Percentiles rank a stretch among this genome's conserved stretches.
Evolutionary conservation across 2,113 vertebrate species (phyloP).

Genomic region (Odontesthes bonariensis): DNA sequence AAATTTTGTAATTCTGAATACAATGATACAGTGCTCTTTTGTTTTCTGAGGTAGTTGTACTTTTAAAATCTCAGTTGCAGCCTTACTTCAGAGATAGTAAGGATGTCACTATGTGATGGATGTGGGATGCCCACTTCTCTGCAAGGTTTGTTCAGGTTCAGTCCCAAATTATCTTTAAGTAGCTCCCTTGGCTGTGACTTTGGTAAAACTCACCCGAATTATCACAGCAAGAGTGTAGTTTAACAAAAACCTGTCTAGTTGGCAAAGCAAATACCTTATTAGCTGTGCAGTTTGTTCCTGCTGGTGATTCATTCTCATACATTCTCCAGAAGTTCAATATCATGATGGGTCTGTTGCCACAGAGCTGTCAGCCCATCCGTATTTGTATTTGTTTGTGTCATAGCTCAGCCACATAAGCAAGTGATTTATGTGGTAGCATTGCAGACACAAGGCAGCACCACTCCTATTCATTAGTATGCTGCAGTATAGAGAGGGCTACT

Average conservation of each 20-base stretch:
- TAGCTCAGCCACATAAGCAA: constrained; percentile 44
- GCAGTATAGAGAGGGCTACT: constrained; percentile 60
- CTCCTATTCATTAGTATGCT: constrained; percentile 69
- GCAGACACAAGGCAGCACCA: constrained; percentile 61
- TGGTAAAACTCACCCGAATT: constrained; percentile 49
- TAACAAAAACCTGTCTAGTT: constrained; percentile 42
- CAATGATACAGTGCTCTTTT: too few relatives aligned
- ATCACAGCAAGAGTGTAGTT: constrained; percentile 20
- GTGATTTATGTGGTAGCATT: constrained; percentile 65
- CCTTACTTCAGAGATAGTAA: background rate
- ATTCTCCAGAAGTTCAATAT: constrained; percentile 55
- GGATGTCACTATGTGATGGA: background rate
- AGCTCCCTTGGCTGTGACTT: constrained; percentile 31
- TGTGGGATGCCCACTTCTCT: background rate
- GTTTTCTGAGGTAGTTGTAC: background rate
- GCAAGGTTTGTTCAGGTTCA: background rate
- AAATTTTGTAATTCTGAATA: too few relatives aligned
- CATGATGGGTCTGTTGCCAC: constrained; percentile 66
- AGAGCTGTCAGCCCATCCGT: constrained; percentile 54
- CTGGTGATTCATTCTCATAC: constrained; percentile 61
- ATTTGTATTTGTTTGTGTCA: constrained; percentile 70
- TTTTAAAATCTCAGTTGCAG: background rate
- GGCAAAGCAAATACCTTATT: constrained; percentile 38
- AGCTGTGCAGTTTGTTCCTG: constrained; percentile 24
- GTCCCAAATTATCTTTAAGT: constrained; percentile 25